These are phyloP conservation scores for Rhynchonycteris naso DNA, from an alignment of 2,797 vertebrate species.

Conservation along the genomic window DNA sequence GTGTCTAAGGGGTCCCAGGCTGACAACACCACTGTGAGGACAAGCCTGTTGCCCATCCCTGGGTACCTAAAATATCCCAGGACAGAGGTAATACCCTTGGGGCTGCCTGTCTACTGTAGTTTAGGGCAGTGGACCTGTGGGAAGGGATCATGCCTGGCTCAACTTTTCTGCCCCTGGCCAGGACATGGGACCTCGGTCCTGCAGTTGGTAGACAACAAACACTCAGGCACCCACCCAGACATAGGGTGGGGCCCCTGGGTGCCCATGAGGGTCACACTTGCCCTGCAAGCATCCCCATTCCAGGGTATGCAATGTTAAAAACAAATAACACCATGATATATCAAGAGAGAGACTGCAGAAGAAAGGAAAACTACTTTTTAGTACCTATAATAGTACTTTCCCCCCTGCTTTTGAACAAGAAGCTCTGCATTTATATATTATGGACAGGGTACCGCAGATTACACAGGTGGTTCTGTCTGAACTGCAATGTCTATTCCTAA, in stretches of 20 bases:
- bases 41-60: neutral
- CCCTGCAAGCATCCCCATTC: neutral
- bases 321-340: neutral
- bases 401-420: neutral
- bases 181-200: fast-evolving
- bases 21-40: neutral
- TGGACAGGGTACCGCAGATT: neutral
- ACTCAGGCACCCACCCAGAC: neutral
- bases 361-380: neutral
- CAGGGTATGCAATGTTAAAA: neutral
- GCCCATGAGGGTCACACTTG: neutral
- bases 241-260: fast-evolving
- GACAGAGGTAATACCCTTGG: neutral
- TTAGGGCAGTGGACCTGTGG: neutral
- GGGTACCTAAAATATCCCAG: neutral
- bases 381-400: neutral
- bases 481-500: neutral
- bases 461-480: neutral
- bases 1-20: neutral
- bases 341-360: neutral
- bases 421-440: neutral
- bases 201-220: neutral
- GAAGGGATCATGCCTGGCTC: neutral
- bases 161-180: neutral
- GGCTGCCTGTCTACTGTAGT: neutral